phyloP scores from a whole-genome alignment of 1,140 invertebrate species.

The Phymorhynchus buccinoides region DNA sequence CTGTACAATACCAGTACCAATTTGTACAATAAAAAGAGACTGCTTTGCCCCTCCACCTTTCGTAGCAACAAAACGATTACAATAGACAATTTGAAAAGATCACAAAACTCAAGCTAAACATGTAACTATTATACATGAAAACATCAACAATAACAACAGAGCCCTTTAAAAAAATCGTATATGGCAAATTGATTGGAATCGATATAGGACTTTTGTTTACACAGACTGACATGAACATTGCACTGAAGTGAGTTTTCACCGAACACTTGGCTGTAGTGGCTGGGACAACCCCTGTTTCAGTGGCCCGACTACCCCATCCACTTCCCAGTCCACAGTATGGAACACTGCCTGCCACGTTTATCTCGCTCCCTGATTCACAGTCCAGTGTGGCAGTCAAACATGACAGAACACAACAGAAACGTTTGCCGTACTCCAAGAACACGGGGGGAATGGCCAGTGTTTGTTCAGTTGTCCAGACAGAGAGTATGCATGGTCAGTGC shows the following conservation, averaged over 20 bases:
- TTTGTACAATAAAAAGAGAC: not conserved
- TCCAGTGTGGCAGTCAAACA: not conserved
- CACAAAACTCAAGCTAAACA: not conserved
- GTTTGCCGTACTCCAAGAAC: not conserved
- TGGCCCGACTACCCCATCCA: too few relatives aligned
- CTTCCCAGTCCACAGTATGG: too few relatives aligned
- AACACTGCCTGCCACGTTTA: too few relatives aligned
- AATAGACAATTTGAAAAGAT: not conserved
- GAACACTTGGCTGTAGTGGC: not conserved
- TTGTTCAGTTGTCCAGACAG: not conserved
- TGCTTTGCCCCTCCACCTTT: not conserved
- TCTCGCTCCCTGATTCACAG: not conserved
- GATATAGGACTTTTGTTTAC: too few relatives aligned
- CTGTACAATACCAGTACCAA: not conserved
- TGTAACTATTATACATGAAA: not conserved
- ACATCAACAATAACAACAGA: not conserved
- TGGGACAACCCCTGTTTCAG: too few relatives aligned
- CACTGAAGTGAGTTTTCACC: constrained; percentile 4
- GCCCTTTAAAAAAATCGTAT: not conserved
- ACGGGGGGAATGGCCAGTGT: not conserved
- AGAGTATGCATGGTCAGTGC: not conserved
- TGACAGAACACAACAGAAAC: not conserved
- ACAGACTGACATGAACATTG: not conserved
- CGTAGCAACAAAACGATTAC: not conserved
- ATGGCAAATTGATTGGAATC: constrained; percentile 3